Percentiles rank a stretch among this genome's conserved stretches.
Conservation (phyloP, 2,888 invertebrate genomes). For the Parascotia fuliginaria region DNA sequence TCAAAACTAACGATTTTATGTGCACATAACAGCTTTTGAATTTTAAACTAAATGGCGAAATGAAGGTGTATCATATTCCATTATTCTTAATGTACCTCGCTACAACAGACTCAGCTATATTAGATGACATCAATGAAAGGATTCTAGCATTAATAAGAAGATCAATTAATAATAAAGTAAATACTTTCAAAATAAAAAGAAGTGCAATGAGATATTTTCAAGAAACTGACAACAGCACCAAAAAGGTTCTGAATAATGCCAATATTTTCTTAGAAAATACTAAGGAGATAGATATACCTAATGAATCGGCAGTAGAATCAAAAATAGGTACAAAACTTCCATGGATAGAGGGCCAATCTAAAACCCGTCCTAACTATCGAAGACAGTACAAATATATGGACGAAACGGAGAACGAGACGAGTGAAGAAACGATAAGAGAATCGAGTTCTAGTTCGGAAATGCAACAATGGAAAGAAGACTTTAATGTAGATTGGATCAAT, state of each 20-base stretch:
- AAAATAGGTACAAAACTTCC: not conserved
- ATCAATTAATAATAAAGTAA: not conserved
- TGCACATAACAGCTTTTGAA: too few species aligned
- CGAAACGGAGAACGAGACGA: too few species aligned
- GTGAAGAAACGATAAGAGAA: not conserved
- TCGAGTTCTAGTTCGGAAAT: conserved; percentile 45
- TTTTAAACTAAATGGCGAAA: too few species aligned
- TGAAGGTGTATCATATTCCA: not conserved
- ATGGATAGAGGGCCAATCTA: not conserved
- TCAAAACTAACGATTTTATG: not conserved
- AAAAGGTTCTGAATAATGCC: not conserved
- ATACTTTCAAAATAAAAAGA: not conserved
- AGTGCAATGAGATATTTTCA: not conserved
- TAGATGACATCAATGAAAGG: not conserved
- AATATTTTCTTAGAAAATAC: not conserved
- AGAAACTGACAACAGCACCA: not conserved
- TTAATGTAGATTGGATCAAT: conserved; percentile 47
- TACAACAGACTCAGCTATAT: not conserved
- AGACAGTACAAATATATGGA: not conserved
- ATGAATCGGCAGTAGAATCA: not conserved
- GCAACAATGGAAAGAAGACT: conserved; percentile 47
- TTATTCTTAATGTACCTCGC: not conserved
- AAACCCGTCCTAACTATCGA: not conserved
- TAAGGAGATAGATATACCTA: not conserved
- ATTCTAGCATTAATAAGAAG: not conserved